phyloP scores from a whole-genome alignment of 2,113 vertebrate genomes.

The Carettochelys insculpta region DNA sequence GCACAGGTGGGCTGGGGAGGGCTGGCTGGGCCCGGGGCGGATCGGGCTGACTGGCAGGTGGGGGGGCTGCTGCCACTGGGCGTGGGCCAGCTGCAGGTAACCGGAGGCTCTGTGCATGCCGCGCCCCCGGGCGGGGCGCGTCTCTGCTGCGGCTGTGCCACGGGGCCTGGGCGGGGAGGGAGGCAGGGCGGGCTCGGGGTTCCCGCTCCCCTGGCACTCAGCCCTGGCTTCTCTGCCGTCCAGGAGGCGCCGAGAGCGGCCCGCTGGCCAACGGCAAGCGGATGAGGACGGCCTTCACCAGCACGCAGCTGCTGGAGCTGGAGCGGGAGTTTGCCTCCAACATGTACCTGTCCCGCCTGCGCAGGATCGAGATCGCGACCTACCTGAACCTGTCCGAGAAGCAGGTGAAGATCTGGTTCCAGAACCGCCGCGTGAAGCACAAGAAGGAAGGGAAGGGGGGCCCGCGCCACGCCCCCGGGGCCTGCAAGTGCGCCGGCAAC shows the following conservation, averaged over 20 bases:
- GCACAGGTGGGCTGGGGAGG: not conserved
- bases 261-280: slow-evolving; percentile 94
- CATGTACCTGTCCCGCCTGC: slow-evolving; percentile 96
- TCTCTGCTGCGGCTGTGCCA: too few relatives aligned
- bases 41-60: too few relatives aligned
- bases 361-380: slow-evolving; percentile 97
- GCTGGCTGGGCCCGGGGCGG: not conserved
- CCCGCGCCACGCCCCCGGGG: slow-evolving; percentile 85
- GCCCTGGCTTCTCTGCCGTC: not conserved
- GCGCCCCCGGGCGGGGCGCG: too few relatives aligned
- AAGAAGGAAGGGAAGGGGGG: slow-evolving; percentile 97
- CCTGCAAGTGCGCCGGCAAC: slow-evolving; percentile 88
- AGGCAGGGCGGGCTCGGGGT: too few relatives aligned
- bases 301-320: slow-evolving; percentile 96
- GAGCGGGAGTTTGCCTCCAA: slow-evolving; percentile 98
- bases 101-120: too few relatives aligned
- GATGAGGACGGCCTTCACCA: slow-evolving; percentile 98
- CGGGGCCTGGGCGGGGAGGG: too few relatives aligned
- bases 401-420: slow-evolving; percentile 99
- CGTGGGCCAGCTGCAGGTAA: too few relatives aligned
- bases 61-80: too few relatives aligned
- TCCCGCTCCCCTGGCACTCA: not conserved
- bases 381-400: slow-evolving; percentile 98
- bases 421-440: slow-evolving; percentile 97
- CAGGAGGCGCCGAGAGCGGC: slow-evolving; percentile 85